phyloP scores from a whole-genome alignment of 2,888 invertebrate species.

The Drosophila crucigera region DNA sequence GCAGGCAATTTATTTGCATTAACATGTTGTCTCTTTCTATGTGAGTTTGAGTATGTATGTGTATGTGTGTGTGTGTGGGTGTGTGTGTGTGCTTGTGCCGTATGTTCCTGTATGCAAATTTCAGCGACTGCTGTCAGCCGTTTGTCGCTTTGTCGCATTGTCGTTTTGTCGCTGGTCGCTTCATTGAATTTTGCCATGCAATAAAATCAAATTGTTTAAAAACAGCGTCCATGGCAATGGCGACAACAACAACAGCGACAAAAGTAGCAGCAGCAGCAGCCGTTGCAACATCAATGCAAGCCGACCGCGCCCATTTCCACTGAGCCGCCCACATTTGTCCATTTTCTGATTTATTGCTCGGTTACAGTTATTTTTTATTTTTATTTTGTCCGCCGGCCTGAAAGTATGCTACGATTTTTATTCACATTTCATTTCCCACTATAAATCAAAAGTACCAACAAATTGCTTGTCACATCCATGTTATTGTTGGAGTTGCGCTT shows the following conservation, averaged over 20 bases:
- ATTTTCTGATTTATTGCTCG: constrained; percentile 74
- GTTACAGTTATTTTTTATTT: constrained; percentile 42
- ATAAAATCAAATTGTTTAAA: constrained; percentile 79
- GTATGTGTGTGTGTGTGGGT: neutral
- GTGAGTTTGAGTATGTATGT: constrained; percentile 11
- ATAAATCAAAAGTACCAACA: constrained; percentile 76
- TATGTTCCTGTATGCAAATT: constrained; percentile 75
- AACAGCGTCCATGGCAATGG: constrained; percentile 44
- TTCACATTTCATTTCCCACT: constrained; percentile 67
- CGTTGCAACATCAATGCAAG: constrained; percentile 35
- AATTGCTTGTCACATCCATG: constrained; percentile 41
- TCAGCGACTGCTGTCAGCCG: constrained; percentile 76
- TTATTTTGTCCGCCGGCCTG: constrained; percentile 43
- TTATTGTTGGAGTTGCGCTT: constrained; percentile 35
- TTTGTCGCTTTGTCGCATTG: constrained; percentile 52
- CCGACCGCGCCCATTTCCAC: constrained; percentile 51
- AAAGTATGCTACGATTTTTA: constrained; percentile 68
- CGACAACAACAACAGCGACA: constrained; percentile 11
- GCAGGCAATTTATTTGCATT: constrained; percentile 81
- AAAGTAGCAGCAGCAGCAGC: constrained; percentile 6
- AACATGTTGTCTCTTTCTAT: constrained; percentile 68
- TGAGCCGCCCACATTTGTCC: constrained; percentile 62
- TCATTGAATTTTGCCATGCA: constrained; percentile 77
- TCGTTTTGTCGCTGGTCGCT: constrained; percentile 69
- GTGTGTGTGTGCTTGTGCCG: constrained; percentile 33